These are phyloP conservation scores for Psittacula echo DNA, from an alignment of 2,797 vertebrate species.

Conservation along the genomic window DNA sequence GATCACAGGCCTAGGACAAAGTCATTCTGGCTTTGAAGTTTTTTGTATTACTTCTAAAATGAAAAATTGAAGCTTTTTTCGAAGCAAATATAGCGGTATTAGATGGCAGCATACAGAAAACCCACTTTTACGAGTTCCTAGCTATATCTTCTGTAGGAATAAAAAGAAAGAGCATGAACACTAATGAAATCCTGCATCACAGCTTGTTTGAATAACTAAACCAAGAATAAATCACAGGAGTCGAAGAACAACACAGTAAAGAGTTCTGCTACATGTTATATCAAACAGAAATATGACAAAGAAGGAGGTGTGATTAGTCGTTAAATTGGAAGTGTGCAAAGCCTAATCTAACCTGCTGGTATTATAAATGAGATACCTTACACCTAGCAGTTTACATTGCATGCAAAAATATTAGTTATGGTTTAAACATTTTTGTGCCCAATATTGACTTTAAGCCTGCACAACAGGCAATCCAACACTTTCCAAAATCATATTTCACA, in stretches of 20 bases:
- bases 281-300: not conserved
- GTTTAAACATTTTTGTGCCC: not conserved
- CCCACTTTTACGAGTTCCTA: not conserved
- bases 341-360: not conserved
- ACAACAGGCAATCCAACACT: not conserved
- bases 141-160: not conserved
- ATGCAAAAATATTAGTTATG: not conserved
- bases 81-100: not conserved
- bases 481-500: not conserved
- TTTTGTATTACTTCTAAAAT: not conserved
- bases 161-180: not conserved
- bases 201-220: not conserved
- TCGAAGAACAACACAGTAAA: not conserved
- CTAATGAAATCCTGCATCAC: not conserved
- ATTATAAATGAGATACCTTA: not conserved
- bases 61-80: not conserved
- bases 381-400: not conserved
- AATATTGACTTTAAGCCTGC: not conserved
- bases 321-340: not conserved
- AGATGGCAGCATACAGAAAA: not conserved
- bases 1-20: not conserved
- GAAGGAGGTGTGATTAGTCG: not conserved
- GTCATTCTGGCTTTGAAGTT: not conserved
- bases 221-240: not conserved
- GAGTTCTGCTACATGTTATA: not conserved